These are phyloP conservation scores for Drosophila funebris DNA, from an alignment of 1,140 invertebrate species.

Conservation along the genomic window DNA sequence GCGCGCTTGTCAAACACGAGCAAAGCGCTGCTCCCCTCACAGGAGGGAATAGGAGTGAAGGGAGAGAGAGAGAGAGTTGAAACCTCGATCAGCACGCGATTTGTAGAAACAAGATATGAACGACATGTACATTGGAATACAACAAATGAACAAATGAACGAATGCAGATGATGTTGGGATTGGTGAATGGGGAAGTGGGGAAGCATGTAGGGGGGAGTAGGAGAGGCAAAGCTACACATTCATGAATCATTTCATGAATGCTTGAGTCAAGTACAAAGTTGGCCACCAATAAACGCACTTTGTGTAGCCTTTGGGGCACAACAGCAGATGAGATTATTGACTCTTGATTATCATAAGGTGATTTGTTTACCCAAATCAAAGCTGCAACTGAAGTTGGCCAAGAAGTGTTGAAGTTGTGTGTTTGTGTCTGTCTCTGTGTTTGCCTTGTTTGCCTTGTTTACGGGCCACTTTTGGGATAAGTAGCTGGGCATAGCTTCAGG, in stretches of 20 bases:
- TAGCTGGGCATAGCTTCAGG: slow-evolving; percentile 28
- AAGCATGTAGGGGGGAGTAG: background rate
- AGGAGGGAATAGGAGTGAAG: slow-evolving; percentile 1
- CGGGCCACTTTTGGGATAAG: slow-evolving; percentile 40
- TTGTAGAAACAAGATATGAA: slow-evolving; percentile 78
- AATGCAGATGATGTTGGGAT: no score
- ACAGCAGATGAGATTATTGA: slow-evolving; percentile 49
- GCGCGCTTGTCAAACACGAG: slow-evolving; percentile 74
- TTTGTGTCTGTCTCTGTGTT: slow-evolving; percentile 43
- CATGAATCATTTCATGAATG: slow-evolving; percentile 74
- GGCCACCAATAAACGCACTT: slow-evolving; percentile 23
- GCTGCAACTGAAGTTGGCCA: slow-evolving; percentile 5
- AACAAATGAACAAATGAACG: slow-evolving; percentile 58
- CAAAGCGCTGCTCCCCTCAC: slow-evolving; percentile 2
- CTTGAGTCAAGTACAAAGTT: slow-evolving; percentile 44
- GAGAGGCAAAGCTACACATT: slow-evolving; percentile 35
- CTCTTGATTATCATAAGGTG: slow-evolving; percentile 67
- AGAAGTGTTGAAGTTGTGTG: slow-evolving; percentile 57
- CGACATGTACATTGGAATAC: slow-evolving; percentile 78
- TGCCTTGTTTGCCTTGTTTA: slow-evolving; percentile 38
- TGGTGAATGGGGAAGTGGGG: slow-evolving; percentile 5
- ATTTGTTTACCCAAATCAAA: slow-evolving; percentile 61
- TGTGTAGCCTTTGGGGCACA: slow-evolving; percentile 13
- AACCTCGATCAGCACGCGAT: slow-evolving; percentile 73
- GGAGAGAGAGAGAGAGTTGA: slow-evolving; percentile 12